Evolutionary conservation across 2,888 invertebrate genomes (phyloP).

Genomic region (Spisula solida): DNA sequence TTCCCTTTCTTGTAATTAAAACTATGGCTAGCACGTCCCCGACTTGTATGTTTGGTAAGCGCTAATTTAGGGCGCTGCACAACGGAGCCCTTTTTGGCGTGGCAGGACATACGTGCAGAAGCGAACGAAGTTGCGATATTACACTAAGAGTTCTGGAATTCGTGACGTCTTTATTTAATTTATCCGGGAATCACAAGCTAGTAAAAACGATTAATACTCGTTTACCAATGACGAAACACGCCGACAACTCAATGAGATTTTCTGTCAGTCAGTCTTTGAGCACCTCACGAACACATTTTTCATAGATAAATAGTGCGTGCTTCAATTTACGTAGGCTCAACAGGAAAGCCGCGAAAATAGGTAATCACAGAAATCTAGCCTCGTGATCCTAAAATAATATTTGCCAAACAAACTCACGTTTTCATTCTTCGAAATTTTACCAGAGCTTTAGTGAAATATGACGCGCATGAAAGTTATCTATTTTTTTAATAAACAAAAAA

Average conservation of each 20-base stretch:
- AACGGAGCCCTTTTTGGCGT: neutral
- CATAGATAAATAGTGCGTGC: slow-evolving; percentile 1
- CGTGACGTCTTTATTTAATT: neutral
- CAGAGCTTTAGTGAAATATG: neutral
- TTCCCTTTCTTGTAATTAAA: too few relatives aligned
- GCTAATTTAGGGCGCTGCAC: too few relatives aligned
- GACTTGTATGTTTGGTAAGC: too few relatives aligned
- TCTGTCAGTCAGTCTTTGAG: neutral
- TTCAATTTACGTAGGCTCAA: neutral
- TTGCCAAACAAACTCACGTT: neutral
- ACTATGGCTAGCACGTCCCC: too few relatives aligned
- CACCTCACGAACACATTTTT: neutral
- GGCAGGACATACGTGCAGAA: neutral
- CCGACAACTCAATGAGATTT: neutral
- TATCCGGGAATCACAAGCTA: neutral
- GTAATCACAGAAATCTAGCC: neutral
- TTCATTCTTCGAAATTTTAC: neutral
- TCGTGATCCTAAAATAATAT: slow-evolving; percentile 7
- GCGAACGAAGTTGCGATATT: neutral
- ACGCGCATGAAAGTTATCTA: neutral
- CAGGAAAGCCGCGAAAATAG: neutral
- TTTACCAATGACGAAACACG: neutral
- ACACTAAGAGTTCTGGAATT: neutral
- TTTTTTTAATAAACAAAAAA: slow-evolving; percentile 2
- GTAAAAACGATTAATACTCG: slow-evolving; percentile 9